Conservation (phyloP, 2,888 invertebrate genomes). For the Spialia ferax region DNA sequence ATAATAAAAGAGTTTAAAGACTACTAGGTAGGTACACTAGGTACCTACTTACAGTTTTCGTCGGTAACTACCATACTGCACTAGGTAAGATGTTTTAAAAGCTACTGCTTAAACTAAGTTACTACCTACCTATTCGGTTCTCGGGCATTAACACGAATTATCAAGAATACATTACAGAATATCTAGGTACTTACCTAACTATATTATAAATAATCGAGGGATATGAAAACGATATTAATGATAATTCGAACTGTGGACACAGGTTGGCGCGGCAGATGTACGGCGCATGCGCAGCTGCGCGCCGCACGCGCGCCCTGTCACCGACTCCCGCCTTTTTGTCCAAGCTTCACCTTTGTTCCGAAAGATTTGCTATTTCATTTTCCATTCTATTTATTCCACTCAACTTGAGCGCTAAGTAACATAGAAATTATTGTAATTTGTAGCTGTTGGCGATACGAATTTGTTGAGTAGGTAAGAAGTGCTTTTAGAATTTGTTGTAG, state of each 20-base stretch:
- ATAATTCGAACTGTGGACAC: conserved; percentile 38
- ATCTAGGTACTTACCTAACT: conserved; percentile 17
- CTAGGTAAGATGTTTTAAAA: too few relatives aligned
- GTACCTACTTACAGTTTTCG: too few relatives aligned
- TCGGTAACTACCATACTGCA: too few relatives aligned
- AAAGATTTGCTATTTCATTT: conserved; percentile 36
- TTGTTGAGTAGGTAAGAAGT: not conserved
- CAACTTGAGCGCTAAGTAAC: not conserved
- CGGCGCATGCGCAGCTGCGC: conserved; percentile 31
- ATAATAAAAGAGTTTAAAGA: too few relatives aligned
- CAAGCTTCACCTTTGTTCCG: conserved; percentile 28
- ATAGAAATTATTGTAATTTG: conserved; percentile 5
- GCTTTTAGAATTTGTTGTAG: too few relatives aligned
- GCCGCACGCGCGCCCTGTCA: conserved; percentile 48
- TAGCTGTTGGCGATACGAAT: not conserved
- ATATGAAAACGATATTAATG: conserved; percentile 34
- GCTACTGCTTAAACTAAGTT: too few relatives aligned
- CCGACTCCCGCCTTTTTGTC: conserved; percentile 51
- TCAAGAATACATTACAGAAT: too few relatives aligned
- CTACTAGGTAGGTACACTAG: too few relatives aligned
- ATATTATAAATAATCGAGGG: conserved; percentile 23
- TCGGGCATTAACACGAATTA: too few relatives aligned
- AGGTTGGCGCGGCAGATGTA: conserved; percentile 40
- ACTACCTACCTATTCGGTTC: too few relatives aligned
- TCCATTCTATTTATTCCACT: conserved; percentile 13